Conservation (phyloP, 2,888 invertebrate species). For the Zonitis immaculata region DNA sequence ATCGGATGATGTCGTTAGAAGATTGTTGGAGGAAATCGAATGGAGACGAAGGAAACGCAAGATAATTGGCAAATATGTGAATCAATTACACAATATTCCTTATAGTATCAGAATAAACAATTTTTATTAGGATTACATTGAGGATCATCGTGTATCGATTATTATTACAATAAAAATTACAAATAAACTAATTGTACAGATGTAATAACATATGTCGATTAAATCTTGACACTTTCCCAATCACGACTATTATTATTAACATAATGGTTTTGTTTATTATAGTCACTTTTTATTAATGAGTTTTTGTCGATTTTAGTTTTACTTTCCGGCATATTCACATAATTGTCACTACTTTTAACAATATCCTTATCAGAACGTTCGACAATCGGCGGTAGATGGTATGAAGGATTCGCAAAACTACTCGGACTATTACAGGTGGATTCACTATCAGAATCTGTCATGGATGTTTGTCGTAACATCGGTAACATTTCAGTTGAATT, state of each 20-base stretch:
- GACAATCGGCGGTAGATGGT: slow-evolving; percentile 37
- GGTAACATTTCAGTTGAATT: slow-evolving; percentile 52
- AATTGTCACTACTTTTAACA: slow-evolving; percentile 48
- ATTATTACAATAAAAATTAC: too few species aligned
- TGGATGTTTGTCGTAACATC: slow-evolving; percentile 44
- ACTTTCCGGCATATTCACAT: slow-evolving; percentile 54
- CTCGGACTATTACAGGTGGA: slow-evolving; percentile 25
- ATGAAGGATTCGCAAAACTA: slow-evolving; percentile 45
- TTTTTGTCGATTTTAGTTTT: slow-evolving; percentile 39
- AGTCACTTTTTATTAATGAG: slow-evolving; percentile 21
- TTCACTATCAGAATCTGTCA: slow-evolving; percentile 11
- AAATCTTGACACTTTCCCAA: slow-evolving; percentile 34
- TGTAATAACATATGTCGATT: neutral
- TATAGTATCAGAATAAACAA: neutral
- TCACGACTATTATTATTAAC: slow-evolving; percentile 40
- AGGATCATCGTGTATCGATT: neutral
- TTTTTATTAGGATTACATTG: neutral
- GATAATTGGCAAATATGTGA: neutral
- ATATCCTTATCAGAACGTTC: slow-evolving; percentile 28
- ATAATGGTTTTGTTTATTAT: slow-evolving; percentile 32
- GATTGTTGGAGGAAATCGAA: slow-evolving; percentile 8
- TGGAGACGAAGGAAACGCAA: neutral
- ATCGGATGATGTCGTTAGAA: slow-evolving; percentile 34
- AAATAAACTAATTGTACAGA: neutral
- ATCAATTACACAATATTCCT: neutral